phyloP scores from a whole-genome alignment of 1,140 invertebrate species.

The Pachypeltis micranthus region DNA sequence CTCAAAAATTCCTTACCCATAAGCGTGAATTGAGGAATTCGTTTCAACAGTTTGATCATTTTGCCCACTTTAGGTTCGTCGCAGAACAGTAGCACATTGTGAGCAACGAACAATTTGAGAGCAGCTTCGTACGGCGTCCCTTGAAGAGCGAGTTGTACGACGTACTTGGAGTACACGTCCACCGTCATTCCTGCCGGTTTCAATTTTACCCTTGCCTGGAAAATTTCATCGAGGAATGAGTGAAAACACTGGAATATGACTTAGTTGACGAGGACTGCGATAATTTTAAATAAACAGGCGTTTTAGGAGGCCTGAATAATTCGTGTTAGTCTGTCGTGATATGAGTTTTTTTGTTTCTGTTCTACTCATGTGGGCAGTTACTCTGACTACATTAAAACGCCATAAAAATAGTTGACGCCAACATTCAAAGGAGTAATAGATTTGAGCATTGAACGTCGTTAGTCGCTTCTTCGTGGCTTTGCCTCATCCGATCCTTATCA shows the following conservation, averaged over 20 bases:
- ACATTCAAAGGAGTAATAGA: neutral
- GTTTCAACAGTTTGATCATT: slow-evolving; percentile 25
- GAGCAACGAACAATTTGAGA: slow-evolving; percentile 23
- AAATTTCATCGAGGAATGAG: slow-evolving; percentile 2
- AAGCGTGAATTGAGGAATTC: slow-evolving; percentile 26
- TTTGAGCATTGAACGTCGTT: neutral
- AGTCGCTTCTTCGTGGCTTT: no score
- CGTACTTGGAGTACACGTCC: slow-evolving; percentile 20
- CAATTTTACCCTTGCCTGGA: slow-evolving; percentile 23
- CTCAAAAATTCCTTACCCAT: slow-evolving; percentile 19
- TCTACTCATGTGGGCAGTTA: neutral
- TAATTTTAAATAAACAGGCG: neutral
- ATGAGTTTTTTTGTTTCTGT: neutral
- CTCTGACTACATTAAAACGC: neutral
- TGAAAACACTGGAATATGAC: neutral
- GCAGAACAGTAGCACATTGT: slow-evolving; percentile 24
- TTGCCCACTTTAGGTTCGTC: slow-evolving; percentile 22
- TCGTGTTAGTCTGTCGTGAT: neutral
- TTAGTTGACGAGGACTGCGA: neutral
- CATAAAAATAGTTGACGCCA: neutral
- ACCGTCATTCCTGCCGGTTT: slow-evolving; percentile 26
- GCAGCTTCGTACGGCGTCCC: slow-evolving; percentile 24
- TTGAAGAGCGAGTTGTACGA: slow-evolving; percentile 22
- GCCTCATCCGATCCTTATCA: no score
- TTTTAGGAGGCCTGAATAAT: neutral